Percentiles rank a stretch among this genome's conserved stretches.
Conservation (phyloP, 2,797 vertebrate genomes). For the Malurus splendens region DNA sequence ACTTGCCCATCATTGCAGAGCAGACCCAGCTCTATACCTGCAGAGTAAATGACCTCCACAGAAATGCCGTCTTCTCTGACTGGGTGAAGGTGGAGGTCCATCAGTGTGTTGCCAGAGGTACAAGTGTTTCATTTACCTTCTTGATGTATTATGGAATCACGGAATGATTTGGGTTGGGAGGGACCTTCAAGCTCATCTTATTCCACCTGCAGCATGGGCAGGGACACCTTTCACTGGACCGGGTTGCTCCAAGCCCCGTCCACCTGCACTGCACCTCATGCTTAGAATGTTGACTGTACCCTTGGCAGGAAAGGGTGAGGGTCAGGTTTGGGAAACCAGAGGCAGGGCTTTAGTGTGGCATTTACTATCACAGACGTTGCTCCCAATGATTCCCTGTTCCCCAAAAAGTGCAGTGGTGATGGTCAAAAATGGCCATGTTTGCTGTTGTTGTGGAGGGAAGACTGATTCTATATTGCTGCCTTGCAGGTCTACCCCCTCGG, state of each 20-base stretch:
- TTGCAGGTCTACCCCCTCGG: conserved; percentile 55
- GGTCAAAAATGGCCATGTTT: rapidly evolving
- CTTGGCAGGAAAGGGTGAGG: not conserved
- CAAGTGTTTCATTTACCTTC: not conserved
- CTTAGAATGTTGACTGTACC: not conserved
- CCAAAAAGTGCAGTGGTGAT: not conserved
- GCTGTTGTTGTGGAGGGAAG: not conserved
- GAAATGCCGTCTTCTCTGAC: conserved; percentile 72
- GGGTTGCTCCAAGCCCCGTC: rapidly evolving
- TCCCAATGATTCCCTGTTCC: not conserved
- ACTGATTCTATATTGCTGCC: not conserved
- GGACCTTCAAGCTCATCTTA: not conserved
- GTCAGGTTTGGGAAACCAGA: not conserved
- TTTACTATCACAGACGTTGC: not conserved
- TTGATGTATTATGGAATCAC: not conserved
- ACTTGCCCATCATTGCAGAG: conserved; percentile 69
- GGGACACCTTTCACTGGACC: not conserved
- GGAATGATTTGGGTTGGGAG: not conserved
- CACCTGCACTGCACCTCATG: not conserved
- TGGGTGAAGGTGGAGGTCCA: conserved; percentile 85
- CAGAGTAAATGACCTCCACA: conserved; percentile 74
- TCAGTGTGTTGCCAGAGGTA: conserved; percentile 53
- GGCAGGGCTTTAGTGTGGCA: not conserved
- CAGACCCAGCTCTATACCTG: conserved; percentile 75
- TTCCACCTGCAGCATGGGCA: not conserved